Evolutionary conservation across 2,113 vertebrate genomes (phyloP).

Genomic region (Grammatotria lemairii): DNA sequence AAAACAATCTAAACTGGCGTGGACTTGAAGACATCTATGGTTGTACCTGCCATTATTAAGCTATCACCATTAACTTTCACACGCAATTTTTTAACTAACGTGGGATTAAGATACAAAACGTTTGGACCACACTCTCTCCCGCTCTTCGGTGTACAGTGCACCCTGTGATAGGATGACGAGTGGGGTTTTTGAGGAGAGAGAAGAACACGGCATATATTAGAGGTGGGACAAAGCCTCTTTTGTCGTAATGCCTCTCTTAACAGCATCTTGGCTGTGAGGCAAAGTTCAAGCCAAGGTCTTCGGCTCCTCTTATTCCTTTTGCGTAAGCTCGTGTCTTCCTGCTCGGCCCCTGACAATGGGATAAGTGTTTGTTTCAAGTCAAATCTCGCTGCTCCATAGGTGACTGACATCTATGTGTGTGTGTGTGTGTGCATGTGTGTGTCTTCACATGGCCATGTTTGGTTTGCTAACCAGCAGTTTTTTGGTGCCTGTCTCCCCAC

Average conservation of each 20-base stretch:
- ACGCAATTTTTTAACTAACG: not conserved
- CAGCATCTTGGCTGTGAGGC: slow-evolving; percentile 44
- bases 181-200: slow-evolving; percentile 33
- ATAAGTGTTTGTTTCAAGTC: slow-evolving; percentile 67
- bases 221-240: slow-evolving; percentile 57
- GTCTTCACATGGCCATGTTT: slow-evolving; percentile 40
- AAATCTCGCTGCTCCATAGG: slow-evolving; percentile 32
- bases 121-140: not conserved
- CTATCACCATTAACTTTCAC: not conserved
- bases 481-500: slow-evolving; percentile 77
- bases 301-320: slow-evolving; percentile 55
- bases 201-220: slow-evolving; percentile 46
- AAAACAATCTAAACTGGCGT: not conserved
- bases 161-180: slow-evolving; percentile 26
- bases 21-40: not conserved
- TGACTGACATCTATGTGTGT: slow-evolving; percentile 28
- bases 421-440: not conserved
- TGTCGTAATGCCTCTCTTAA: slow-evolving; percentile 55
- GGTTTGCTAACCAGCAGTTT: slow-evolving; percentile 59
- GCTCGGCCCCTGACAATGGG: slow-evolving; percentile 58
- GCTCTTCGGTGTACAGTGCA: not conserved
- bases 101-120: not conserved
- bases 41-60: slow-evolving; percentile 20
- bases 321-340: slow-evolving; percentile 56
- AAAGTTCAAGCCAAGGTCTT: slow-evolving; percentile 61